Conservation (phyloP, 1,140 invertebrate species). For the Cheumatopsyche charites region DNA sequence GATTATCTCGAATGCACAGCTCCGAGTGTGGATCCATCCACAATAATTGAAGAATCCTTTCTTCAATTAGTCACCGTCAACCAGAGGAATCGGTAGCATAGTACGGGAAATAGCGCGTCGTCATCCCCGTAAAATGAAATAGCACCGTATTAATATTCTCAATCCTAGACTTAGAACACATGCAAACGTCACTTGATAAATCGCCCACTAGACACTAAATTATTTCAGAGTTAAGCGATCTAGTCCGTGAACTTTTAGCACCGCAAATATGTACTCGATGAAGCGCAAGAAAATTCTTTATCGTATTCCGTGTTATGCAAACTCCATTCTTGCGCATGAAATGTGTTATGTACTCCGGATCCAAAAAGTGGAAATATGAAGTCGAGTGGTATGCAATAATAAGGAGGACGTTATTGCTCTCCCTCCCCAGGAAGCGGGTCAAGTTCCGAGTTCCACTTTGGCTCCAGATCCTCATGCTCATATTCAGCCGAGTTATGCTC, state of each 20-base stretch:
- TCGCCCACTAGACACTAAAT: conserved; percentile 9
- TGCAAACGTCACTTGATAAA: conserved; percentile 5
- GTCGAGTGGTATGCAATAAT: no score
- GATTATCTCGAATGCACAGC: no score
- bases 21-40: no score
- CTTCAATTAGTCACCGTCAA: neutral
- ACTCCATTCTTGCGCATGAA: no score
- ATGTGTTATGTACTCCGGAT: no score
- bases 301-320: no score
- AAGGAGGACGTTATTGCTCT: conserved; percentile 1
- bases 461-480: neutral
- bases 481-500: conserved; percentile 10
- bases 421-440: neutral
- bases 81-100: conserved; percentile 1
- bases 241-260: neutral
- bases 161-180: neutral
- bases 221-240: conserved; percentile 3
- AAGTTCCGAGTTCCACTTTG: conserved; percentile 11
- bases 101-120: conserved; percentile 37
- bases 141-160: conserved; percentile 29
- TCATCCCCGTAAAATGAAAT: conserved; percentile 31
- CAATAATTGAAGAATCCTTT: no score
- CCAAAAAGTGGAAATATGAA: no score
- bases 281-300: no score
- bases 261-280: neutral